Base-by-base conservation (phyloP, 2,888 invertebrate genomes). In the Caenorhabditis sp. region DNA sequence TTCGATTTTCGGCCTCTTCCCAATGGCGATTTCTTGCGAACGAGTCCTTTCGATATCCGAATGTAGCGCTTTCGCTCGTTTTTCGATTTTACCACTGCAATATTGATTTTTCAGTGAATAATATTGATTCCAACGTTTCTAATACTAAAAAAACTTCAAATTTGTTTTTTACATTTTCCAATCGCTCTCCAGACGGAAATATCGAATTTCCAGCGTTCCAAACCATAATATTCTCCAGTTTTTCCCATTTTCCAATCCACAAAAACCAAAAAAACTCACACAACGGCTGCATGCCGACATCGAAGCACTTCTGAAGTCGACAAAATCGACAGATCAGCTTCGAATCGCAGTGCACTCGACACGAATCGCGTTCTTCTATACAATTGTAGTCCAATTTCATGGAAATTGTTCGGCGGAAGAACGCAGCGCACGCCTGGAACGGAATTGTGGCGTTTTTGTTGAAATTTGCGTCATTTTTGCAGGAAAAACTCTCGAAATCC, bases 41-140 rank as follows among this genome's bases (percentile, higher is more conserved):
- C 71, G 0, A 79, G 28, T 13, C 79, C 79, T 44, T 71, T 70
- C 1, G 79, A 71, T 2, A 79, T 79, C 15, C 79, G 71, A 24
- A 79, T 79, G 55, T 79, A 79, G 1, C 60, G 24, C 37, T 65
- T 65, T 15, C 71, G 51, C 53, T 79, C 71, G 44, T 70, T 79
- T 71, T 71, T 79, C n/a, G 79, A 79, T 67, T 71, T 70, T 22
- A 79, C 79, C 40, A 71, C 79, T 79, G 70, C 6, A 77, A 68
- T n/a, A n/a, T n/a, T n/a, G n/a, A n/a, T n/a, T n/a, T n/a, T n/a
- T n/a, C n/a, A n/a, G n/a, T n/a, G n/a, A n/a, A n/a, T n/a, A n/a
- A n/a, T n/a, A n/a, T n/a, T n/a, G n/a, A n/a, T n/a, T n/a, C n/a
- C n/a, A n/a, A n/a, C n/a, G n/a, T n/a, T n/a, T n/a, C n/a, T n/a